A percentile compares a stretch with the other conserved stretches of the same genome.
Conservation (phyloP, 2,888 invertebrate genomes). For the Chesias legatella region DNA sequence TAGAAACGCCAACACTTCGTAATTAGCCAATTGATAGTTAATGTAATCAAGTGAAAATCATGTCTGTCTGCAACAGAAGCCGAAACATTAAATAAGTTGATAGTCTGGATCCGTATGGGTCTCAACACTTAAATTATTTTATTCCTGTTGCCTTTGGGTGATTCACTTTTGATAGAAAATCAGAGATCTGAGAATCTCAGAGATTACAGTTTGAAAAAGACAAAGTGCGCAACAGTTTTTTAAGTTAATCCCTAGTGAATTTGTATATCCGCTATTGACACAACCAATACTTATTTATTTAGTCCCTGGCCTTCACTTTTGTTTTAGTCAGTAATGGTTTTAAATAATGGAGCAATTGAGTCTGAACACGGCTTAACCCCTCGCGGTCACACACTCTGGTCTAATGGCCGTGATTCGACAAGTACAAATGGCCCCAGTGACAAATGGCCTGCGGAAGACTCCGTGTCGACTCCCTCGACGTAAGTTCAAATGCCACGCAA, state of each 20-base stretch:
- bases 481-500: constrained; percentile 63
- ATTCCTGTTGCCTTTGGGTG: too few species aligned
- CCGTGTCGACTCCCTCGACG: constrained; percentile 57
- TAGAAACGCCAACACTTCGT: constrained; percentile 63
- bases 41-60: constrained; percentile 67
- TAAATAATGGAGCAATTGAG: constrained; percentile 45
- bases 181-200: too few species aligned
- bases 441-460: constrained; percentile 78
- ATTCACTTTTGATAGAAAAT: too few species aligned
- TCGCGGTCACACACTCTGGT: constrained; percentile 77
- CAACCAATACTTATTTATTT: too few species aligned
- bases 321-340: constrained; percentile 47
- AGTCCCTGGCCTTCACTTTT: constrained; percentile 7
- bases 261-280: too few species aligned
- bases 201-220: too few species aligned
- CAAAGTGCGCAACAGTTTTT: too few species aligned
- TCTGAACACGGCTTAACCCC: constrained; percentile 64
- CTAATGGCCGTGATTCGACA: constrained; percentile 81
- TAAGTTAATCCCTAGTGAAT: too few species aligned
- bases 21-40: constrained; percentile 70
- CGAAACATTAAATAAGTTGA: constrained; percentile 77
- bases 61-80: constrained; percentile 66
- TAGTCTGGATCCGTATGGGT: constrained; percentile 62
- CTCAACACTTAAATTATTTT: constrained; percentile 51
- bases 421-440: constrained; percentile 80